phyloP scores from a whole-genome alignment of 2,113 vertebrate genomes.

The Tinamus guttatus region DNA sequence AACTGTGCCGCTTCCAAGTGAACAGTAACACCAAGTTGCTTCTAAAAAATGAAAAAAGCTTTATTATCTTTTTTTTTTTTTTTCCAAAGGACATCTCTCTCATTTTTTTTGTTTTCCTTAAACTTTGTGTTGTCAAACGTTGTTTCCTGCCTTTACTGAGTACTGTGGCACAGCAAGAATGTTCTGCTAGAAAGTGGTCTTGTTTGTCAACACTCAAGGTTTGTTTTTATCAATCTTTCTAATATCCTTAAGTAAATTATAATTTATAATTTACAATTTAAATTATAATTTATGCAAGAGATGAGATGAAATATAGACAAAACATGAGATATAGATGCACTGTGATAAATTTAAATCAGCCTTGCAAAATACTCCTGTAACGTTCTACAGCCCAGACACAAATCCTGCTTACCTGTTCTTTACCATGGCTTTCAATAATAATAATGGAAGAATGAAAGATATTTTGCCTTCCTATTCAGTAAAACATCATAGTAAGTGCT shows the following conservation, averaged over 20 bases:
- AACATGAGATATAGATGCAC: neutral
- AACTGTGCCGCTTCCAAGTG: neutral
- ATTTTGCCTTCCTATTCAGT: neutral
- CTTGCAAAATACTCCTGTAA: neutral
- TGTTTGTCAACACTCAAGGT: neutral
- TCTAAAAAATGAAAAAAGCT: neutral
- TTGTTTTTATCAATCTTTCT: conserved; percentile 29
- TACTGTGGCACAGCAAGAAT: neutral
- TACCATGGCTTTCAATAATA: neutral
- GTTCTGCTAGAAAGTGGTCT: neutral
- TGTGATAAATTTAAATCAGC: neutral
- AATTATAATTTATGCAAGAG: neutral
- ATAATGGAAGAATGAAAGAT: neutral
- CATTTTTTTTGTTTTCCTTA: neutral
- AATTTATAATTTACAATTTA: too few relatives aligned
- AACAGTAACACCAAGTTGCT: neutral
- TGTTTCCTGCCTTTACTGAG: neutral
- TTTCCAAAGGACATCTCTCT: neutral
- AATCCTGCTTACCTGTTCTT: neutral
- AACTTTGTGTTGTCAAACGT: neutral
- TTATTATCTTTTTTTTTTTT: neutral
- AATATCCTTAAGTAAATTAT: neutral
- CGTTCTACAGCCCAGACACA: neutral
- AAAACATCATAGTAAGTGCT: neutral
- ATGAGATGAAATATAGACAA: too few relatives aligned